A percentile compares a stretch with the other conserved stretches of the same genome.
Conservation (phyloP, 2,113 vertebrate species). For the Myanophis thanlyinensis region DNA sequence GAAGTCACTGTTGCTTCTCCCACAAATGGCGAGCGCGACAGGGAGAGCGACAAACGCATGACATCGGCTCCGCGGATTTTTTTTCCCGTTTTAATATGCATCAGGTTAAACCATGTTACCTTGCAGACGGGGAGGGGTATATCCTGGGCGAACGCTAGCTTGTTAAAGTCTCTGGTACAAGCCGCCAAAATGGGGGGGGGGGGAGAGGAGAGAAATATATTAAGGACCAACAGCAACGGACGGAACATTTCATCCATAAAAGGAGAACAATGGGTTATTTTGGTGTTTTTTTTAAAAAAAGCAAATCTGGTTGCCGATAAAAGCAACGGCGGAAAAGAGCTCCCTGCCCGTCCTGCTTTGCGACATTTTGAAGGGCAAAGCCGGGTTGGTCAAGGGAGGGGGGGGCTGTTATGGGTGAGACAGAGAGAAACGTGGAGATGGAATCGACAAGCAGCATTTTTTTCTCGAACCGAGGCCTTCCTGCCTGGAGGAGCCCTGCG, state of each 20-base stretch:
- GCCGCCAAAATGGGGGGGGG: not conserved
- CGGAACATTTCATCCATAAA: conserved; percentile 32
- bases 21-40: not conserved
- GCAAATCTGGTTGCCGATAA: conserved; percentile 31
- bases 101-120: not conserved
- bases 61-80: conserved; percentile 15
- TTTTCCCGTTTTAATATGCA: conserved; percentile 28
- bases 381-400: conserved; percentile 11
- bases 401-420: not conserved
- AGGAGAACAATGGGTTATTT: conserved; percentile 11
- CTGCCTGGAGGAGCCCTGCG: conserved; percentile 71
- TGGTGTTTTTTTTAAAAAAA: conserved; percentile 16
- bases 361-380: conserved; percentile 70
- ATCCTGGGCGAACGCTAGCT: not conserved
- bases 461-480: conserved; percentile 68
- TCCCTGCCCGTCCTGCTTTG: conserved; percentile 60
- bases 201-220: too few species aligned
- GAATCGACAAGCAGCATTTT: conserved; percentile 63
- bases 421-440: conserved; percentile 46
- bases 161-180: conserved; percentile 8
- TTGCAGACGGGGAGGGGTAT: not conserved
- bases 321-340: conserved; percentile 61
- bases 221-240: conserved; percentile 33
- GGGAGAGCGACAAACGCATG: not conserved
- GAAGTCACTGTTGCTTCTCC: not conserved